Percentiles rank a stretch among this genome's conserved stretches.
Evolutionary conservation across 2,113 vertebrate species (phyloP).

Genomic region (Odontesthes bonariensis): DNA sequence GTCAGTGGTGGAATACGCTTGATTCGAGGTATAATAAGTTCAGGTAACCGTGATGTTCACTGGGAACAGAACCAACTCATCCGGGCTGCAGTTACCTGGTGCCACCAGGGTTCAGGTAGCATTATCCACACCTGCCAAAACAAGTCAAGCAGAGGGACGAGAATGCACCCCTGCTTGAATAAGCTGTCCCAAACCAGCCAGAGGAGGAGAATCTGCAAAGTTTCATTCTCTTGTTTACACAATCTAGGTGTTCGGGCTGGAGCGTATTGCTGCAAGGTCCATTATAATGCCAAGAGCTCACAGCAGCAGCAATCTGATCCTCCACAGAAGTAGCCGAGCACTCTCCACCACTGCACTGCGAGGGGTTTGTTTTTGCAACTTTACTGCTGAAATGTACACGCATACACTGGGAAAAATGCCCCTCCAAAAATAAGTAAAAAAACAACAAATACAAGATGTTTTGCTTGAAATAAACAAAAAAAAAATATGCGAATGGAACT

Average conservation of each 20-base stretch:
- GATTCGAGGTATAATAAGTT: not conserved
- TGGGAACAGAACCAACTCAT: constrained; percentile 5
- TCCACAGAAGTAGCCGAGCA: not conserved
- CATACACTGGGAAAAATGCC: too few species aligned
- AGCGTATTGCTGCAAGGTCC: not conserved
- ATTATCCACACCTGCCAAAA: constrained; percentile 1
- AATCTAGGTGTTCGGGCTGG: not conserved
- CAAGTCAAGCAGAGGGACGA: constrained; percentile 10
- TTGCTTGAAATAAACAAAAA: too few species aligned
- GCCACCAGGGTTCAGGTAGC: not conserved
- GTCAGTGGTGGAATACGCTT: not conserved
- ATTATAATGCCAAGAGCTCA: not conserved
- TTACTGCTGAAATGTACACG: too few species aligned
- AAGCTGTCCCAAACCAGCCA: not conserved
- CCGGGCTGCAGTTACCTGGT: constrained; percentile 4
- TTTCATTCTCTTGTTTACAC: not conserved
- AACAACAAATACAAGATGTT: too few species aligned
- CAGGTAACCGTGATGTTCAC: constrained; percentile 11
- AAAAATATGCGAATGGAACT: too few species aligned
- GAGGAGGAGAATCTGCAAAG: not conserved
- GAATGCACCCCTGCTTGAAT: constrained; percentile 12
- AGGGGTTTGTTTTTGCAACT: too few species aligned
- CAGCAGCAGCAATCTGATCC: constrained; percentile 1
- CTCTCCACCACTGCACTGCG: not conserved
- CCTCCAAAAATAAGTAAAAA: too few species aligned